Percentiles rank a stretch among this genome's conserved stretches.
These are phyloP conservation scores for Stegostoma tigrinum DNA, from an alignment of 2,113 vertebrate genomes.

Conservation along the genomic window DNA sequence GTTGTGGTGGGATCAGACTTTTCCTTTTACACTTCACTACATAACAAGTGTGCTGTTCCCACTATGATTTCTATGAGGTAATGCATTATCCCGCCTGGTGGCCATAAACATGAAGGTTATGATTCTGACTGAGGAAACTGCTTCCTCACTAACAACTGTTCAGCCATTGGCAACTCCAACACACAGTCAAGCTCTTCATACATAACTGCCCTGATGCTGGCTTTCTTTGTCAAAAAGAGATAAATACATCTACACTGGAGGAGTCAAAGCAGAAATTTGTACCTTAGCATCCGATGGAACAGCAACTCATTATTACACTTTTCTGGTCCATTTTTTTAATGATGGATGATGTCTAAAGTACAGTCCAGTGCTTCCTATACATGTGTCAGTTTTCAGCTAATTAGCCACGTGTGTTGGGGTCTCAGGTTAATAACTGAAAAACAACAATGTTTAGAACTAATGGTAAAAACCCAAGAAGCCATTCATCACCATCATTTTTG, in stretches of 20 bases:
- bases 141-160: no score
- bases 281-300: background rate
- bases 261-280: background rate
- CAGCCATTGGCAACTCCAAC: no score
- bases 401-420: background rate
- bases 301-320: background rate
- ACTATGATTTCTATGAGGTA: no score
- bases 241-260: background rate
- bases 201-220: background rate
- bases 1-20: no score
- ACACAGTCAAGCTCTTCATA: background rate
- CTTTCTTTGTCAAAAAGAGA: background rate
- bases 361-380: background rate
- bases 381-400: background rate
- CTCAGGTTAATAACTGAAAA: background rate
- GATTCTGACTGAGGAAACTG: no score
- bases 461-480: background rate
- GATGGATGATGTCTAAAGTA: background rate
- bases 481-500: background rate
- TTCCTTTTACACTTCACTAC: no score
- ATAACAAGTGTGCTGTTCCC: no score
- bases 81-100: no score
- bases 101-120: no score
- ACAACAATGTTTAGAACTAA: constrained; percentile 14
- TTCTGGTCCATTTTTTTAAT: background rate